Percentiles rank a stretch among this genome's conserved stretches.
phyloP scores from a whole-genome alignment of 64 coral and sea anemone species.

The Stylophora pistillata region DNA sequence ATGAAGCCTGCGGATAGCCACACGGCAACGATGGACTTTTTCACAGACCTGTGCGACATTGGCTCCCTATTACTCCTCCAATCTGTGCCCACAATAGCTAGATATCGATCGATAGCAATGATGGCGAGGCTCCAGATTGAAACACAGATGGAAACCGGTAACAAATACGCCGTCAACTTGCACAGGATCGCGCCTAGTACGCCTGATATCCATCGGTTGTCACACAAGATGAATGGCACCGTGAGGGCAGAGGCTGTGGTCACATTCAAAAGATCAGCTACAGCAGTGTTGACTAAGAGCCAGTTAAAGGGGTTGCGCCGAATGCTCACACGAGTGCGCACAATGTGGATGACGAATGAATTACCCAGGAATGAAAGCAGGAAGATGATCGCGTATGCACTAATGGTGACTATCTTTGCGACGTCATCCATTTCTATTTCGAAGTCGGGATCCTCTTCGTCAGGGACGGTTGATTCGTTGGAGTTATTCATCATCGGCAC shows the following conservation, averaged over 20 bases:
- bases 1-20: constrained; percentile 37
- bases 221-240: constrained; percentile 13
- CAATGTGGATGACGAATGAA: constrained; percentile 52
- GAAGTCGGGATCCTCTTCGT: background rate
- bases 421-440: background rate
- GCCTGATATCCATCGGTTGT: constrained; percentile 34
- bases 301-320: constrained; percentile 63
- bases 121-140: constrained; percentile 46
- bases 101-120: constrained; percentile 59
- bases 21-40: constrained; percentile 19
- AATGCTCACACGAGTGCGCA: constrained; percentile 50
- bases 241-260: background rate
- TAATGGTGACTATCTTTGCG: background rate
- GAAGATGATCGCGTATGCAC: constrained; percentile 38
- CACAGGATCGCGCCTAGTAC: constrained; percentile 39
- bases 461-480: background rate
- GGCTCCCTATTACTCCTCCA: constrained; percentile 15
- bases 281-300: constrained; percentile 62
- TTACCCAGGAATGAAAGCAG: constrained; percentile 51
- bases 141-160: constrained; percentile 20
- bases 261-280: constrained; percentile 51
- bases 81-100: constrained; percentile 13
- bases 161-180: constrained; percentile 34
- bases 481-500: background rate
- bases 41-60: constrained; percentile 4